Evolutionary conservation across 2,797 vertebrate genomes (phyloP), one percentile per base, ranked within the genome.

Genomic region (Enteromius fasciolatus): DNA sequence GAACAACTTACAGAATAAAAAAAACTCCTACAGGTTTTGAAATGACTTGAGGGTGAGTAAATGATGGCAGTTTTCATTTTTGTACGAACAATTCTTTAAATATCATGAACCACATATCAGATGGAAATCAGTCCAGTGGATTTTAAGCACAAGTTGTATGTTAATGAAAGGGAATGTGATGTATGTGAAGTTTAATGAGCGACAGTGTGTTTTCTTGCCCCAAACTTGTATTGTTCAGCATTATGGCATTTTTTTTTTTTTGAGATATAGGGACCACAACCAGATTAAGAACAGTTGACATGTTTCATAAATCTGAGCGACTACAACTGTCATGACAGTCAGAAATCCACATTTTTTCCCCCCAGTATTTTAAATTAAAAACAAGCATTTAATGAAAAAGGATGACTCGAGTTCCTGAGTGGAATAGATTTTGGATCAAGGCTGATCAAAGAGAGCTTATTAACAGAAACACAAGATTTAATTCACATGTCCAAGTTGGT

Each of bases 61-160:
- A 61, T 46, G 17, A 61, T 76, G 41, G 6, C 57, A 5, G 75
- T 77, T 64, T 64, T 63, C 18, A 50, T 77, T 46, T 50, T 66
- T 48, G 41, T 11, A n/a, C 14, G 18, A 33, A 20, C 17, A 31
- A 8, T 64, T 61, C 76, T 77, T 77, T 64, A 64, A 46, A 14
- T 28, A 46, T 46, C 39, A 63, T 44, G 6, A 78, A 20, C 11
- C 59, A 33, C 10, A 23, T 48, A 8, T 80, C 12, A 23, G 52
- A 72, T 57, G 48, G 39, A 44, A 46, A 83, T 46, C 57, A 59
- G 61, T 31, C 59, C 66, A 52, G 69, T 86, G 83, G 54, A 76
- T 78, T 86, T 83, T 57, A 88, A 88, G 87, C 87, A 86, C 87
- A 88, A 88, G 39, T 25, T 81, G 79, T 83, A 78, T 76, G 73